Conservation (phyloP, 2,888 invertebrate species). For the Antitype chi region DNA sequence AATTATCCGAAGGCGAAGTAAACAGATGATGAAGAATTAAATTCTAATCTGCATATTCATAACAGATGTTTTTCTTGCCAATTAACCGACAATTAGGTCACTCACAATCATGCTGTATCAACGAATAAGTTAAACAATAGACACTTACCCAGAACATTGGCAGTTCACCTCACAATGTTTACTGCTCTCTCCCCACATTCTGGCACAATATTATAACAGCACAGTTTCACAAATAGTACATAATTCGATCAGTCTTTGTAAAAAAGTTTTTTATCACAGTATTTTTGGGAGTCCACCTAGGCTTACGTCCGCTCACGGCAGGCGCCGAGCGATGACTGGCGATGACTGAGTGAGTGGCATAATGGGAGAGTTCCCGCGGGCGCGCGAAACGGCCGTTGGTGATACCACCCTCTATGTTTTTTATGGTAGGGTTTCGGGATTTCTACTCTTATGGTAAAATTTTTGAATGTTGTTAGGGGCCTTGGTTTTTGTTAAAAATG, state of each 20-base stretch:
- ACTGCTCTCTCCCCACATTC: slow-evolving; percentile 87
- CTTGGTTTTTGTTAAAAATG: not conserved
- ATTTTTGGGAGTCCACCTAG: slow-evolving; percentile 38
- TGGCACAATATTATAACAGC: slow-evolving; percentile 65
- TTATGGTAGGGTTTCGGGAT: slow-evolving; percentile 62
- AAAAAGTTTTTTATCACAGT: slow-evolving; percentile 70
- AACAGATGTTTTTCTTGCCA: not conserved
- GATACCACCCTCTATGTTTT: slow-evolving; percentile 74
- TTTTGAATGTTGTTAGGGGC: not conserved
- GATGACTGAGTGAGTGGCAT: slow-evolving; percentile 36
- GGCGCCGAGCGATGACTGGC: slow-evolving; percentile 36
- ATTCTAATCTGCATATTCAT: not conserved
- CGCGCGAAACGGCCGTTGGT: slow-evolving; percentile 72
- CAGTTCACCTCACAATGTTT: slow-evolving; percentile 85
- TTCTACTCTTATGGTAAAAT: slow-evolving; percentile 77
- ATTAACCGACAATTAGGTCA: slow-evolving; percentile 25
- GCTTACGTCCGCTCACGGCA: slow-evolving; percentile 7
- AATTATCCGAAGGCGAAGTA: not conserved
- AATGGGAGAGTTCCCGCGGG: slow-evolving; percentile 64
- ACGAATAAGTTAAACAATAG: not conserved
- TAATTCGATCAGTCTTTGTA: slow-evolving; percentile 66
- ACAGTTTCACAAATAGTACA: slow-evolving; percentile 80
- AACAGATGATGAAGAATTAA: not conserved
- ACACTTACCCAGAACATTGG: slow-evolving; percentile 87
- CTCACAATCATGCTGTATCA: slow-evolving; percentile 21